Conservation (phyloP, 2,888 invertebrate genomes). For the Dilophus febrilis region DNA sequence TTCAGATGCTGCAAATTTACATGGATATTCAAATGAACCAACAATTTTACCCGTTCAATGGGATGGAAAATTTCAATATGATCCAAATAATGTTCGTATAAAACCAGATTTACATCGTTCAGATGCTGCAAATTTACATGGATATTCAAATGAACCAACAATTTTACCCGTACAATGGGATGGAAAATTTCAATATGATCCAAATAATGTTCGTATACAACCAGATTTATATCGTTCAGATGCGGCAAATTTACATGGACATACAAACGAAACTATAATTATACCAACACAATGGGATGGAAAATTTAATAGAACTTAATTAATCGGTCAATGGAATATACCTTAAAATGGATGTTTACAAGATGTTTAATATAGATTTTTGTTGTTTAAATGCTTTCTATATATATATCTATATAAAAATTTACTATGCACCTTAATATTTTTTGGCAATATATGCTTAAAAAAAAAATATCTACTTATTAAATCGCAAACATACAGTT, state of each 20-base stretch:
- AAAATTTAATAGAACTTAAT: conserved; percentile 15
- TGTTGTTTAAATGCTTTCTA: too few relatives aligned
- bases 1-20: conserved; percentile 17
- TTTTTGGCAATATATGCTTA: too few relatives aligned
- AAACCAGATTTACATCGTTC: conserved; percentile 16
- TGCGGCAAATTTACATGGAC: conserved; percentile 23
- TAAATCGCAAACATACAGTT: too few relatives aligned
- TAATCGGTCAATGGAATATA: too few relatives aligned
- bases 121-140: conserved; percentile 25
- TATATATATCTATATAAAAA: too few relatives aligned
- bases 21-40: conserved; percentile 18
- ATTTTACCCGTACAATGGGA: conserved; percentile 26
- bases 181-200: conserved; percentile 20
- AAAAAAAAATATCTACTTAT: too few relatives aligned
- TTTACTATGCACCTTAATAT: too few relatives aligned
- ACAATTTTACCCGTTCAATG: conserved; percentile 24
- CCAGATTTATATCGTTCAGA: conserved; percentile 23
- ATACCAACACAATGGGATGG: conserved; percentile 26
- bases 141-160: conserved; percentile 21
- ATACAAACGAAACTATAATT: conserved; percentile 20
- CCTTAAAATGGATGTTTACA: too few relatives aligned
- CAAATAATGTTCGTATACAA: conserved; percentile 18
- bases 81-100: too few relatives aligned
- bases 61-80: conserved; percentile 25
- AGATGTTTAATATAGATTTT: too few relatives aligned